Evolutionary conservation across 2,888 invertebrate genomes (phyloP).

Genomic region (Cataglyphis altisquamis): DNA sequence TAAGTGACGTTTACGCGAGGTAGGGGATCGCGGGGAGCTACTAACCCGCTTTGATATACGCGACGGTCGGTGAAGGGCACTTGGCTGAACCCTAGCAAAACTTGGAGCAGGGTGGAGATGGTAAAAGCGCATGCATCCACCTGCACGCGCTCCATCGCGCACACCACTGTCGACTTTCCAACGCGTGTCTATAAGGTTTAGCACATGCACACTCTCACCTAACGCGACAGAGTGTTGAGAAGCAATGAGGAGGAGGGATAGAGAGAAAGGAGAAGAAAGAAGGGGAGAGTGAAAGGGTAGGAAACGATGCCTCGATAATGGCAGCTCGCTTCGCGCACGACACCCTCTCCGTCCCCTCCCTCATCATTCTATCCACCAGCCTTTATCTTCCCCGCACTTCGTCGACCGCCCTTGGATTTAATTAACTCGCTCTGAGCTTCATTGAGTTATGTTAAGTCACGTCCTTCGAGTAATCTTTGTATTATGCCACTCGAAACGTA

Average conservation of each 20-base stretch:
- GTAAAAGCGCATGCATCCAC: slow-evolving; percentile 6
- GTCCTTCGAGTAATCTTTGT: slow-evolving; percentile 80
- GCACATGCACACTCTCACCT: slow-evolving; percentile 47
- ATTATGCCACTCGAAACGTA: slow-evolving; percentile 79
- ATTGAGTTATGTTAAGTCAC: slow-evolving; percentile 82
- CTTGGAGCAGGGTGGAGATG: slow-evolving; percentile 33
- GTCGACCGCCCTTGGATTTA: slow-evolving; percentile 74
- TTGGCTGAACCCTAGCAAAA: slow-evolving; percentile 60
- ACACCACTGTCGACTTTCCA: slow-evolving; percentile 38
- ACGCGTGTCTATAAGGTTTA: slow-evolving; percentile 46
- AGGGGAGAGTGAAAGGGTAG: slow-evolving; percentile 2
- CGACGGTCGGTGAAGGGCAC: slow-evolving; percentile 60
- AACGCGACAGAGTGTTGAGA: slow-evolving; percentile 8
- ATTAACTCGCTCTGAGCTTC: slow-evolving; percentile 81
- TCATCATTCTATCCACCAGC: slow-evolving; percentile 18
- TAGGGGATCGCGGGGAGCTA: slow-evolving; percentile 44
- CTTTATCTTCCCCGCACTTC: slow-evolving; percentile 44
- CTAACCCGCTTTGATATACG: slow-evolving; percentile 75
- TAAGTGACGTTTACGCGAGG: slow-evolving; percentile 8
- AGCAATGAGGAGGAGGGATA: background rate
- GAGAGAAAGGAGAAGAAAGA: background rate
- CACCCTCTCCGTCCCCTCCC: slow-evolving; percentile 35
- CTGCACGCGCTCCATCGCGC: slow-evolving; percentile 25
- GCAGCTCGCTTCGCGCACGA: slow-evolving; percentile 48
- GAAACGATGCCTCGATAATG: slow-evolving; percentile 62